Evolutionary conservation across 2,797 vertebrate species (phyloP).

Genomic region (Eurystomus glaucurus): DNA sequence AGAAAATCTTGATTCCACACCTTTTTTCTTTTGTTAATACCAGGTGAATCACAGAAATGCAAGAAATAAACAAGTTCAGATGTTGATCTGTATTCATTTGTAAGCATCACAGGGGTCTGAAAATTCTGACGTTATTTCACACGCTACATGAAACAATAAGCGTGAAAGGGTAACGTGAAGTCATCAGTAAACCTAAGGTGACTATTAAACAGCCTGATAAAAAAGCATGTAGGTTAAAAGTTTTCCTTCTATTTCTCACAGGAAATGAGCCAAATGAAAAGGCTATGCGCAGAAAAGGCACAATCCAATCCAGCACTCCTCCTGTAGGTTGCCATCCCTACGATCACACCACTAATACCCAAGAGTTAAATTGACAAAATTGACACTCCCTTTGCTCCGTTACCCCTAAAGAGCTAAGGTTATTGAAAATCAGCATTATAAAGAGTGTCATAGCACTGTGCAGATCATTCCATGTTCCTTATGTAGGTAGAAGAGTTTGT

Average conservation of each 20-base stretch:
- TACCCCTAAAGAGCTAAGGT: not conserved
- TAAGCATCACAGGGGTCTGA: not conserved
- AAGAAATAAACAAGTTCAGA: not conserved
- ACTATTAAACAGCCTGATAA: not conserved
- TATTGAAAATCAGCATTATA: not conserved
- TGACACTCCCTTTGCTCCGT: not conserved
- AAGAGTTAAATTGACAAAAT: not conserved
- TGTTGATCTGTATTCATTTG: not conserved
- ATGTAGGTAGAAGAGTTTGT: not conserved
- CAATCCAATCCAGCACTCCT: not conserved
- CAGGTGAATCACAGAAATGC: not conserved
- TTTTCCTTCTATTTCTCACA: not conserved
- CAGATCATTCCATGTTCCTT: not conserved
- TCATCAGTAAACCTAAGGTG: not conserved
- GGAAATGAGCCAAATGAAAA: not conserved
- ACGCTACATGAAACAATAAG: not conserved
- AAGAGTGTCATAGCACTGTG: not conserved
- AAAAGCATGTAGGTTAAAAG: not conserved
- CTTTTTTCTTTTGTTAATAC: not conserved
- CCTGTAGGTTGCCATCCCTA: not conserved
- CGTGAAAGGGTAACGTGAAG: not conserved
- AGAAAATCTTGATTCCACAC: not conserved
- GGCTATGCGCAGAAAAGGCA: not conserved
- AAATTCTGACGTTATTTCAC: not conserved
- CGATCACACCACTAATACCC: fast-evolving